Conservation (phyloP, 2,113 vertebrate species). For the Halcyon malimbica region DNA sequence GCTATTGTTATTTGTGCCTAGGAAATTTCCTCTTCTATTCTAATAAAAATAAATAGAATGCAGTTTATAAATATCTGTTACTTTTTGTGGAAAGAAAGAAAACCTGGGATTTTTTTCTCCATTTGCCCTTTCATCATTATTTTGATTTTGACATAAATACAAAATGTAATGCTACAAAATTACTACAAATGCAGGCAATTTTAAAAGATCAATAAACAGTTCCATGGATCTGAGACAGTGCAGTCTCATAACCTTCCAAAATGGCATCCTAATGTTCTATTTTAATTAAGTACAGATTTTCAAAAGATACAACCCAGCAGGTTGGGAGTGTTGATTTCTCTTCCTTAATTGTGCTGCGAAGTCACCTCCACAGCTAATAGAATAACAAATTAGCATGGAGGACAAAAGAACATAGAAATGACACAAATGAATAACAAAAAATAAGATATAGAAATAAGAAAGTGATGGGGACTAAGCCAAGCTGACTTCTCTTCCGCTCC, state of each 20-base stretch:
- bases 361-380: constrained; percentile 23
- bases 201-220: neutral
- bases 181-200: neutral
- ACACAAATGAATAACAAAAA: neutral
- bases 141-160: neutral
- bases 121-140: neutral
- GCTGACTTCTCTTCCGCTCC: neutral
- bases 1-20: neutral
- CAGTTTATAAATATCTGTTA: neutral
- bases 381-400: constrained; percentile 48
- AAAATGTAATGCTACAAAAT: neutral
- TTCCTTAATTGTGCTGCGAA: constrained; percentile 43
- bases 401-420: constrained; percentile 39
- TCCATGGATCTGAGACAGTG: neutral
- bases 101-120: neutral
- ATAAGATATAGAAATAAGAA: neutral
- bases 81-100: neutral
- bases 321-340: constrained; percentile 50
- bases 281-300: constrained; percentile 55
- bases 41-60: neutral
- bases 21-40: neutral
- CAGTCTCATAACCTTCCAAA: neutral
- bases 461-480: rapidly evolving
- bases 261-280: neutral
- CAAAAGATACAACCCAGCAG: neutral